phyloP scores from a whole-genome alignment of 2,113 vertebrate species.

The Podarcis raffonei region DNA sequence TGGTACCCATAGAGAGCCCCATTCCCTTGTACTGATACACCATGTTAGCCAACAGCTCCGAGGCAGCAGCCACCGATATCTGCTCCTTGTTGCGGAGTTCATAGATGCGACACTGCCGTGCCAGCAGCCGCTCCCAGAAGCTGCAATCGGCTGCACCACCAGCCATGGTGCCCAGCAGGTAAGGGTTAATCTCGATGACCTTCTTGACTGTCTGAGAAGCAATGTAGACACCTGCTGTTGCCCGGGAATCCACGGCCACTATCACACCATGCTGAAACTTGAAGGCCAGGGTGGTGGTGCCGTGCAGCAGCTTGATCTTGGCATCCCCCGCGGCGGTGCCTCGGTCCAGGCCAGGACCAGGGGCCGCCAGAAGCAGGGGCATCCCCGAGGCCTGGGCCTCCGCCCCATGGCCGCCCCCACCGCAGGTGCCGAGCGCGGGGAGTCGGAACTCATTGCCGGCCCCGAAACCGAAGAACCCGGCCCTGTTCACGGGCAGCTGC shows the following conservation, averaged over 20 bases:
- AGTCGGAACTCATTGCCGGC: constrained; percentile 57
- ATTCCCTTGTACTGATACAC: constrained; percentile 95
- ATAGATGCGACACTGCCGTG: constrained; percentile 91
- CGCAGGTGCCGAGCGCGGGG: constrained; percentile 32
- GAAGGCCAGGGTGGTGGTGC: constrained; percentile 89
- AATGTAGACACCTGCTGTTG: constrained; percentile 89
- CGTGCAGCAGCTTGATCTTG: constrained; percentile 87
- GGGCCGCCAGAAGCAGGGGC: constrained; percentile 69
- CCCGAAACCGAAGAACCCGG: constrained; percentile 76
- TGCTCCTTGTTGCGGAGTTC: constrained; percentile 93
- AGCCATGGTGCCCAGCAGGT: constrained; percentile 92
- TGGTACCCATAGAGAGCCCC: constrained; percentile 95
- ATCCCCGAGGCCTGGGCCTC: constrained; percentile 28
- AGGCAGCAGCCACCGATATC: constrained; percentile 91
- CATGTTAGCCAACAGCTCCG: constrained; percentile 94
- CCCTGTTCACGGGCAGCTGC: constrained; percentile 66
- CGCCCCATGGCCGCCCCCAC: background rate
- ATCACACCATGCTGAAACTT: constrained; percentile 91
- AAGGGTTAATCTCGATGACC: constrained; percentile 92
- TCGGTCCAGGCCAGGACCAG: constrained; percentile 35
- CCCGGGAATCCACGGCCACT: constrained; percentile 90
- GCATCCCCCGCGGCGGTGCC: constrained; percentile 69
- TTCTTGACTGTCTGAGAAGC: constrained; percentile 93
- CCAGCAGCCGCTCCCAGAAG: constrained; percentile 92
- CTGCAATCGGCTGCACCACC: constrained; percentile 91